Evolutionary conservation across 2,113 vertebrate species (phyloP), one percentile per base, ranked within the genome.

Genomic region (Phylloscopus trochiloides): DNA sequence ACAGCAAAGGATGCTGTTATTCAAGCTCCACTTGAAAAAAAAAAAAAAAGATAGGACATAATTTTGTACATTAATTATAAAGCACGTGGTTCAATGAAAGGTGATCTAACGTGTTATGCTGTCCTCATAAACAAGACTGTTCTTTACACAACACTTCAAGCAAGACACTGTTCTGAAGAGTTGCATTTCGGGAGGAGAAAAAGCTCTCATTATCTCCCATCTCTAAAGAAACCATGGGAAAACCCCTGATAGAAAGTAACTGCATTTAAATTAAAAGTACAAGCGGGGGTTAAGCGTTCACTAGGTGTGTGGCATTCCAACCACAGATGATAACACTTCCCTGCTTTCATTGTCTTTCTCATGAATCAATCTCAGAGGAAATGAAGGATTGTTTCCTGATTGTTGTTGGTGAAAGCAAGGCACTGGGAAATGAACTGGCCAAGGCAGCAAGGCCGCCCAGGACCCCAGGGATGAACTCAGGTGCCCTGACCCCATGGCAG

Each of bases 241-340:
- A 96, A 79, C 14, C 57, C 68, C 91, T 5, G 13, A 87, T 32
- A 82, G 4, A 79, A 92, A 73, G 21, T 76, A 73, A 85, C 19
- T 73, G 55, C 31, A 74, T 58, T 83, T 86, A 83, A 92, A 95
- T 70, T 65, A 79, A 92, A 28, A 43, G 38, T 12, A 48, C 6
- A 73, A 54, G 32, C 0, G 1, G 4, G 17, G 38, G n/a, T 31
- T 87, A 65, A 90, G 48, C 0, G 0, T 74, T 90, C 72, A 86
- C 59, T 74, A 83, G 79, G 50, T 93, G 90, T 94, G 91, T 92
- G 86, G 72, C 79, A 92, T 83, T 92, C 67, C 63, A 94, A 20
- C 17, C 24, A 14, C 58, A 75, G 24, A 38, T 51, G 40, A 18
- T 54, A 91, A 85, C 25, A 75, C 26, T 58, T 75, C 9, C 26